Evolutionary conservation across 2,797 vertebrate genomes (phyloP), one percentile per base, ranked within the genome.

Genomic region (Enteromius anoplus): DNA sequence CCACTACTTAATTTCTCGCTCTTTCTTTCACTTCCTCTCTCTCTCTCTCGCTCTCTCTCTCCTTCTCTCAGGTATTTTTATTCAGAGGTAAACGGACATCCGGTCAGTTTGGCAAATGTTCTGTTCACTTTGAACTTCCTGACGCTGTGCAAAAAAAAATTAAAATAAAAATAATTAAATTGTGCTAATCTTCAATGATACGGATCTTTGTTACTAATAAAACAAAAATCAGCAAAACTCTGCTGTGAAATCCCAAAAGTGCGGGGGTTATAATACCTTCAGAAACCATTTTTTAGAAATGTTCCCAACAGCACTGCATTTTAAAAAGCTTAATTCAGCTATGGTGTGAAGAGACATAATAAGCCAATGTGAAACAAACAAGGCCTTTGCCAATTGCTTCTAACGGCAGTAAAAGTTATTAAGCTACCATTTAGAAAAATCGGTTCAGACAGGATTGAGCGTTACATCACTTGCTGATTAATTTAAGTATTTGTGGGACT

Each of bases 41-140:
- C 53, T 11, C 53, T 34, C 34, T 26, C 58, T 9, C 32, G 11
- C 21, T 65, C 19, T 55, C 53, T 3, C 17, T 64, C 70, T 53
- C 14, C 51, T 62, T 47, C 62, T 40, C 4, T 64, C n/a, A 9
- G 47, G n/a, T 29, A 58, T 69, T 76, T 75, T 70, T 68, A 55
- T 49, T 76, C 47, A 42, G 70, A 75, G 65, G 80, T 45, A 70
- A 85, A 53, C 10, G 68, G 58, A 82, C 84, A 84, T 86, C 75
- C 65, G 75, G 84, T 77, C 65, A 84, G 65, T 64, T 62, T 82
- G 84, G 64, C 82, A 83, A 83, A 82, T 26, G 5, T 65, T 84
- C 37, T 79, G 15, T 64, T 37, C 45, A 49, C 60, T 80, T 80
- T 42, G 60, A 42, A 92, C 90, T 91, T 92, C 90, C 90, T 92